Conservation (phyloP, 2,888 invertebrate species). For the Embidobia sp. region DNA sequence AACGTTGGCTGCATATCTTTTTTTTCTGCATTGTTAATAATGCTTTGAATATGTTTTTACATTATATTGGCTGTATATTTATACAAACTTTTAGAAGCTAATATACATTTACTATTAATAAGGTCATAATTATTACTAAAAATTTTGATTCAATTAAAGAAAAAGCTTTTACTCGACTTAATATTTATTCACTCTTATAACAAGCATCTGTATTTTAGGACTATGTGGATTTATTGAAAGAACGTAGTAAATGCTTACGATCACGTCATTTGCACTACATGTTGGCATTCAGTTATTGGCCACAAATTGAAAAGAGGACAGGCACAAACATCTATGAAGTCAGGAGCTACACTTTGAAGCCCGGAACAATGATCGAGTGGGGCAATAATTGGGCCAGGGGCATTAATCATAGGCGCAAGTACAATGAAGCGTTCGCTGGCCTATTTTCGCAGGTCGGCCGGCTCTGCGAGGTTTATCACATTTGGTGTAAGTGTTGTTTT, state of each 20-base stretch:
- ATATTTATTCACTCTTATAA: no score
- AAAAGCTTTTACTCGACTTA: no score
- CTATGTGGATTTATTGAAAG: slow-evolving; percentile 87
- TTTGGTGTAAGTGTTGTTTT: slow-evolving; percentile 98
- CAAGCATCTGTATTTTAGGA: slow-evolving; percentile 84
- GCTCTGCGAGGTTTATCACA: slow-evolving; percentile 98
- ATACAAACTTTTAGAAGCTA: no score
- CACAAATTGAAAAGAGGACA: slow-evolving; percentile 87
- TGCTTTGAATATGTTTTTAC: no score
- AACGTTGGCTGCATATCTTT: no score
- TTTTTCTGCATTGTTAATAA: no score
- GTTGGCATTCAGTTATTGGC: slow-evolving; percentile 99
- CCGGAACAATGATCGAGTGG: slow-evolving; percentile 99
- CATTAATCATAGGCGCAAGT: slow-evolving; percentile 93
- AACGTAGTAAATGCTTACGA: slow-evolving; percentile 90
- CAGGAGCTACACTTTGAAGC: slow-evolving; percentile 94
- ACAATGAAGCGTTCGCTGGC: slow-evolving; percentile 98
- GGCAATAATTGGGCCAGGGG: slow-evolving; percentile 99
- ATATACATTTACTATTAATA: no score
- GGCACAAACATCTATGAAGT: slow-evolving; percentile 96
- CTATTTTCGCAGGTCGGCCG: slow-evolving; percentile 99
- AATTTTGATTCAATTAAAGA: no score
- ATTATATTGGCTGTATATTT: no score
- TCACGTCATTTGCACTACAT: slow-evolving; percentile 96
- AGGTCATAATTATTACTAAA: no score